phyloP scores from a whole-genome alignment of 2,888 invertebrate species.

The Parascotia fuliginaria region DNA sequence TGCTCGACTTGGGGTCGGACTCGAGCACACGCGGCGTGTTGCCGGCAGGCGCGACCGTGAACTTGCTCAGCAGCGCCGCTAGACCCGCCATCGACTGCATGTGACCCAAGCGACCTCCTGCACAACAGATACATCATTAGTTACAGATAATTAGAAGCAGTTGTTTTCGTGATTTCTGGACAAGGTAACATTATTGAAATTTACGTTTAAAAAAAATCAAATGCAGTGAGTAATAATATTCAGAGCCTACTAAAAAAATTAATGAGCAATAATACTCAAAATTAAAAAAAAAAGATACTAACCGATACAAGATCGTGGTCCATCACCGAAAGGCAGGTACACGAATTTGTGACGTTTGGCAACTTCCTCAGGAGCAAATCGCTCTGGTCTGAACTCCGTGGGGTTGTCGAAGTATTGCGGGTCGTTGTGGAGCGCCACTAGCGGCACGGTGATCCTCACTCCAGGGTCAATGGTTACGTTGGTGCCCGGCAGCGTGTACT shows the following conservation, averaged over 20 bases:
- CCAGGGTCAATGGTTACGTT: constrained; percentile 53
- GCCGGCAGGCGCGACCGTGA: constrained; percentile 60
- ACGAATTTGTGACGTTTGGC: constrained; percentile 50
- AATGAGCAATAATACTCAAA: no score
- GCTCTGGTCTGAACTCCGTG: constrained; percentile 60
- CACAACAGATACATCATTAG: not conserved
- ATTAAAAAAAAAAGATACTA: constrained; percentile 30
- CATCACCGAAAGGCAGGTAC: constrained; percentile 65
- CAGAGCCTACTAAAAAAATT: no score
- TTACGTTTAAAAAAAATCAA: no score
- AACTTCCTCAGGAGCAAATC: constrained; percentile 53
- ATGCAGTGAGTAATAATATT: no score
- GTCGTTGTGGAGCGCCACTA: constrained; percentile 64
- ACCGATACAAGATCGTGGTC: constrained; percentile 68
- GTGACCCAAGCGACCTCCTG: constrained; percentile 67
- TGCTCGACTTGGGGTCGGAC: constrained; percentile 53
- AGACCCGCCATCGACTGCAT: constrained; percentile 74
- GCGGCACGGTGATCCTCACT: constrained; percentile 46
- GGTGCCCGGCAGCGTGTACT: constrained; percentile 53
- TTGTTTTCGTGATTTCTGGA: no score
- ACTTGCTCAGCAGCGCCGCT: constrained; percentile 63
- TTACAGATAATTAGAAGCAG: no score
- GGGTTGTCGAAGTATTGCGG: constrained; percentile 63
- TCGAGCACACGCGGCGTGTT: constrained; percentile 43
- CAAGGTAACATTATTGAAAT: no score